phyloP scores from a whole-genome alignment of 2,797 vertebrate species.

The Schizothorax lantsangensis region DNA sequence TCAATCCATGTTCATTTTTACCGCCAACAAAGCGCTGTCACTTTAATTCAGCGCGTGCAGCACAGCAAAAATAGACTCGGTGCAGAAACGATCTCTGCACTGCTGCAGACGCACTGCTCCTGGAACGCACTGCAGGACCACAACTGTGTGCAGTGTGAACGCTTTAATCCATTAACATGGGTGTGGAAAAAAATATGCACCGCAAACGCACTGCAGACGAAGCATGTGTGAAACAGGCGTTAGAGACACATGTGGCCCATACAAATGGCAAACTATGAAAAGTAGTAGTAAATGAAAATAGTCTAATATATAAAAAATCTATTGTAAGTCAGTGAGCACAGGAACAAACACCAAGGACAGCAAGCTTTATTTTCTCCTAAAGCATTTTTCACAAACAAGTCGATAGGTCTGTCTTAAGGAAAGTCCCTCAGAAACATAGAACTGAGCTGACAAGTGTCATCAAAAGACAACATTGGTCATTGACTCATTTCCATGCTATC shows the following conservation, averaged over 20 bases:
- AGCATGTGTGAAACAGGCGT: too few relatives aligned
- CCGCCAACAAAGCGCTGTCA: too few relatives aligned
- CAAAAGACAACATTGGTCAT: conserved; percentile 16
- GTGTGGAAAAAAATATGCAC: too few relatives aligned
- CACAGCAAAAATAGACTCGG: too few relatives aligned
- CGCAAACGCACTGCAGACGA: too few relatives aligned
- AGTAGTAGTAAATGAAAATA: neutral
- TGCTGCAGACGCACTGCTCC: too few relatives aligned
- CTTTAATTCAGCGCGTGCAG: too few relatives aligned
- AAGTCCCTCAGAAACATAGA: conserved; percentile 24
- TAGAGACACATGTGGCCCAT: neutral
- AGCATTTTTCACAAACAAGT: neutral
- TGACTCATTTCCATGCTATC: conserved; percentile 9
- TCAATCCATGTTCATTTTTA: too few relatives aligned
- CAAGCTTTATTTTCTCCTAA: neutral
- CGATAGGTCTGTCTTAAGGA: neutral
- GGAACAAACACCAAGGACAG: neutral
- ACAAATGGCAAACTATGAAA: neutral
- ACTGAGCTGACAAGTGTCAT: conserved; percentile 22
- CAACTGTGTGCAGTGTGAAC: too few relatives aligned
- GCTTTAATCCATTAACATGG: too few relatives aligned
- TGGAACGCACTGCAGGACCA: too few relatives aligned
- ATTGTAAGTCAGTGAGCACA: neutral
- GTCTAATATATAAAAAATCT: neutral
- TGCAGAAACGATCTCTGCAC: too few relatives aligned